Percentiles rank a stretch among this genome's conserved stretches.
These are phyloP conservation scores for Helleia helle DNA, from an alignment of 2,888 invertebrate species.

Conservation along the genomic window DNA sequence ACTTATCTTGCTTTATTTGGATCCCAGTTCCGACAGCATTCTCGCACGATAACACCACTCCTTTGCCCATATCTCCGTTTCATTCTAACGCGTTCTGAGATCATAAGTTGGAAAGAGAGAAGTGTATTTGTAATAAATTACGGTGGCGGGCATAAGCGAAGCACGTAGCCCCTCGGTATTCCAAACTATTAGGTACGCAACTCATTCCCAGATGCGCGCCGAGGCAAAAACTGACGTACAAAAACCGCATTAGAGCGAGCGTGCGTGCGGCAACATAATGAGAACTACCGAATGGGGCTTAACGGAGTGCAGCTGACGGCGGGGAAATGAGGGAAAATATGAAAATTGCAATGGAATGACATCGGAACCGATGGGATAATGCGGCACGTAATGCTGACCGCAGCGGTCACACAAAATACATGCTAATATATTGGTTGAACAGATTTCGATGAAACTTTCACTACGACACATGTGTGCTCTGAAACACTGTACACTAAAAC, in stretches of 20 bases:
- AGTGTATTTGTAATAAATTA: constrained; percentile 20
- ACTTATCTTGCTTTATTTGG: constrained; percentile 31
- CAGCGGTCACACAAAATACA: too few relatives aligned
- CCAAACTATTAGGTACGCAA: constrained; percentile 25
- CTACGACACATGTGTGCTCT: too few relatives aligned
- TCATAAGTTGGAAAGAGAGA: constrained; percentile 10
- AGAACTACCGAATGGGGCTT: constrained; percentile 24
- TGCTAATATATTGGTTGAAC: too few relatives aligned
- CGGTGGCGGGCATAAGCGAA: constrained; percentile 16
- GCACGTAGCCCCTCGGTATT: constrained; percentile 24
- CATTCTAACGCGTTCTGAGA: neutral
- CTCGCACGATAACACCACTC: constrained; percentile 26
- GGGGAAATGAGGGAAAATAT: constrained; percentile 18
- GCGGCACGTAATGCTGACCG: neutral
- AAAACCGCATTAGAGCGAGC: constrained; percentile 24
- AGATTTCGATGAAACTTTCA: too few relatives aligned
- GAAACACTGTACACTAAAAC: too few relatives aligned
- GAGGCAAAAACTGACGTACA: constrained; percentile 22
- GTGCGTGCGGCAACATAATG: constrained; percentile 23
- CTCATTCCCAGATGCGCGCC: constrained; percentile 23
- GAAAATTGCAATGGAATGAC: constrained; percentile 15
- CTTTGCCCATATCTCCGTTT: constrained; percentile 8
- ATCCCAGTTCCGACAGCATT: constrained; percentile 26
- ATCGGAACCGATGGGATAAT: constrained; percentile 12
- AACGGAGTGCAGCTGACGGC: constrained; percentile 26